phyloP scores from a whole-genome alignment of 2,797 vertebrate species.

The Sphenodon punctatus region DNA sequence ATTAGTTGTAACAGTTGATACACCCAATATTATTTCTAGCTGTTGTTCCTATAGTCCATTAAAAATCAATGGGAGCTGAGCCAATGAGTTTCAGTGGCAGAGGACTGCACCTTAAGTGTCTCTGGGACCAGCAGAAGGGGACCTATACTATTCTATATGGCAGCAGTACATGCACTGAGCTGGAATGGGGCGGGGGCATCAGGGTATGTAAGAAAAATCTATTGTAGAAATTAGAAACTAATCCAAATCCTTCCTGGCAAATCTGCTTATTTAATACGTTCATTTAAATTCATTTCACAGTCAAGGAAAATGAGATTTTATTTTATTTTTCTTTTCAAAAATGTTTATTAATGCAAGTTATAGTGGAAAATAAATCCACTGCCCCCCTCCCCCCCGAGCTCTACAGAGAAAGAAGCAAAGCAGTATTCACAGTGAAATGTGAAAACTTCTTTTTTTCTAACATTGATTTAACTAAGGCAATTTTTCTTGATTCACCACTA shows the following conservation, averaged over 20 bases:
- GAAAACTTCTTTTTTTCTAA: not conserved
- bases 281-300: conserved; percentile 37
- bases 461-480: not conserved
- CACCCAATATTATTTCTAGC: fast-evolving
- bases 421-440: not conserved
- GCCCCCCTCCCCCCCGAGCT: not conserved
- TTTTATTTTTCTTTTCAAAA: no score
- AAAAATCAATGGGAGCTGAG: not conserved
- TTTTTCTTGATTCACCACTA: not conserved
- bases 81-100: not conserved
- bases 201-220: not conserved
- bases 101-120: not conserved
- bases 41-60: no score
- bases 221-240: not conserved
- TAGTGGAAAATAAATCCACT: not conserved
- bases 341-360: conserved; percentile 7
- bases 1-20: not conserved
- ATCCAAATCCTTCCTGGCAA: conserved; percentile 21
- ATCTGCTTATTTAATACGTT: conserved; percentile 21
- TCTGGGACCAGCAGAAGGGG: not conserved
- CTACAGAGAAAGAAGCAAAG: not conserved
- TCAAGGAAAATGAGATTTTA: conserved; percentile 13
- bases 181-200: not conserved
- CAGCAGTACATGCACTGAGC: not conserved
- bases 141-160: not conserved